Evolutionary conservation across 1,140 invertebrate genomes (phyloP).

Genomic region (Ctenoplectra terminalis): DNA sequence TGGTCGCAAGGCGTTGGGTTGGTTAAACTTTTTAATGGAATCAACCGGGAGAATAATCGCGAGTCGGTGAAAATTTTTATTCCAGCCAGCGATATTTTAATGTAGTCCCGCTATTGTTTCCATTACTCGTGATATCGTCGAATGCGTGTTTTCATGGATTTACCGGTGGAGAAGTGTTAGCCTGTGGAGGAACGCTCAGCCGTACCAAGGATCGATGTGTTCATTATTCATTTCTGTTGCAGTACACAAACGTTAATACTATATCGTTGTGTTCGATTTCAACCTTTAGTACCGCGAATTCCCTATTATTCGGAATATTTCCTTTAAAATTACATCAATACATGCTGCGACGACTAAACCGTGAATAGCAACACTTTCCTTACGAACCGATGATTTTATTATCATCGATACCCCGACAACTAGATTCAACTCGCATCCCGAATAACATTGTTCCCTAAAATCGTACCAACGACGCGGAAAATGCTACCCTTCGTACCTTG

Average conservation of each 20-base stretch:
- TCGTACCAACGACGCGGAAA: too few species aligned
- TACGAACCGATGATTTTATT: too few species aligned
- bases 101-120: not conserved
- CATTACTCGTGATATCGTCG: not conserved
- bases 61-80: not conserved
- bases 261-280: not conserved
- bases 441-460: too few species aligned
- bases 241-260: not conserved
- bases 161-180: not conserved
- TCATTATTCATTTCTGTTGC: not conserved
- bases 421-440: too few species aligned
- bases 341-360: too few species aligned
- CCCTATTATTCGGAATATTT: too few species aligned
- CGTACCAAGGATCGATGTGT: not conserved
- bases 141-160: not conserved
- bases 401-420: too few species aligned
- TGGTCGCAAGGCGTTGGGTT: not conserved
- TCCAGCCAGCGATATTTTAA: not conserved
- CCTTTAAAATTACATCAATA: too few species aligned
- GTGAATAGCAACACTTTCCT: too few species aligned
- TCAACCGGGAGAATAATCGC: not conserved
- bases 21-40: not conserved
- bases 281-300: too few species aligned
- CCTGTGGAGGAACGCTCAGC: not conserved
- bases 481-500: too few species aligned